phyloP scores from a whole-genome alignment of 2,888 invertebrate genomes.

The Labia minor region DNA sequence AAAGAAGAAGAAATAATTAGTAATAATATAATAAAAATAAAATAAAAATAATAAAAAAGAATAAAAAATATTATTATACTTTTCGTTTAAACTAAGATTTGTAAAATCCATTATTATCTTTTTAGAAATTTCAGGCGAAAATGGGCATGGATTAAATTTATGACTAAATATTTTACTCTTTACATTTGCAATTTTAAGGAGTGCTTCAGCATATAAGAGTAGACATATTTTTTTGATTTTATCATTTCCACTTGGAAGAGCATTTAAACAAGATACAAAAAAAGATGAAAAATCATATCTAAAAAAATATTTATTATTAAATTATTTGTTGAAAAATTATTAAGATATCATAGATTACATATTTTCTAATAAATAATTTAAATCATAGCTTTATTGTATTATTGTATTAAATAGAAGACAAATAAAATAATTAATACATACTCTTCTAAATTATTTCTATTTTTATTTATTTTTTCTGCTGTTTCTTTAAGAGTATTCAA shows the following conservation, averaged over 20 bases:
- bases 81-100: neutral
- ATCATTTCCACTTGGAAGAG: constrained; percentile 3
- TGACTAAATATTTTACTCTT: neutral
- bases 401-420: neutral
- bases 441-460: neutral
- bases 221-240: neutral
- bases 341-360: too few species aligned
- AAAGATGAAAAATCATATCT: neutral
- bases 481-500: neutral
- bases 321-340: too few species aligned
- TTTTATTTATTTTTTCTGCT: constrained; percentile 4
- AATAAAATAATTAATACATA: neutral
- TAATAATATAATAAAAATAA: neutral
- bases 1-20: constrained; percentile 13
- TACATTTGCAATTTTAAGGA: constrained; percentile 5
- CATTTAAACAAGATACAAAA: neutral
- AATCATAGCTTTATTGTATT: neutral
- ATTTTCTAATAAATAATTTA: neutral
- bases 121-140: constrained; percentile 3
- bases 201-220: constrained; percentile 18
- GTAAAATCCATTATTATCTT: constrained; percentile 18
- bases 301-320: too few species aligned
- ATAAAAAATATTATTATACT: neutral
- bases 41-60: neutral
- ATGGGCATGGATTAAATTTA: neutral